A percentile compares a stretch with the other conserved stretches of the same genome.
phyloP scores from a whole-genome alignment of 2,888 invertebrate genomes.

The Carabus problematicus region DNA sequence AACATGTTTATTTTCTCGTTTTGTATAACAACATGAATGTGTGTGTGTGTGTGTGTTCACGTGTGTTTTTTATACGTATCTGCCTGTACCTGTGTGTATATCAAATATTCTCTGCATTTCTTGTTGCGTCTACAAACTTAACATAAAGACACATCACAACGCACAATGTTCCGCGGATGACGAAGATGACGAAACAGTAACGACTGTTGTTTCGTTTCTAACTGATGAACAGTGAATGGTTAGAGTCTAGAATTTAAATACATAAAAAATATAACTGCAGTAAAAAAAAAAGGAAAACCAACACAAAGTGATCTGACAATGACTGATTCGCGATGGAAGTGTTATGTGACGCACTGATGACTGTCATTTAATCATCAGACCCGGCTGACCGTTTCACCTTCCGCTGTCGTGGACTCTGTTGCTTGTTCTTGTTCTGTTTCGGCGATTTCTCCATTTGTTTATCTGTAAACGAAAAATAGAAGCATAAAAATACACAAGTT shows the following conservation, averaged over 20 bases:
- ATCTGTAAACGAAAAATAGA: conserved; percentile 53
- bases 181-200: too few relatives aligned
- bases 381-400: conserved; percentile 79
- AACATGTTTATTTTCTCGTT: conserved; percentile 30
- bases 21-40: conserved; percentile 36
- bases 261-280: conserved; percentile 8
- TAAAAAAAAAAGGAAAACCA: too few relatives aligned
- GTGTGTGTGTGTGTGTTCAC: too few relatives aligned
- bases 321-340: conserved; percentile 37
- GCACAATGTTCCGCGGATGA: background rate
- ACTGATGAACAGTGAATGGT: too few relatives aligned
- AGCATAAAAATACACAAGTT: too few relatives aligned
- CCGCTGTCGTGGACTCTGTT: conserved; percentile 78
- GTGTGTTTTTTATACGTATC: too few relatives aligned
- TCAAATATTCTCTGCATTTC: conserved; percentile 24
- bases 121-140: conserved; percentile 29
- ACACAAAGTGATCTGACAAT: conserved; percentile 22
- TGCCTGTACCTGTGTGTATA: conserved; percentile 19
- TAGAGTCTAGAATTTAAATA: background rate
- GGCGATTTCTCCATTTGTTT: conserved; percentile 70
- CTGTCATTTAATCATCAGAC: conserved; percentile 55
- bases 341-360: conserved; percentile 21
- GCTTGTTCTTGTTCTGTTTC: conserved; percentile 53
- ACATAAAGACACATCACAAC: conserved; percentile 37
- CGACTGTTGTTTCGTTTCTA: too few relatives aligned